Evolutionary conservation across 2,888 invertebrate genomes (phyloP).

Genomic region (Cremastobaeus sp.): DNA sequence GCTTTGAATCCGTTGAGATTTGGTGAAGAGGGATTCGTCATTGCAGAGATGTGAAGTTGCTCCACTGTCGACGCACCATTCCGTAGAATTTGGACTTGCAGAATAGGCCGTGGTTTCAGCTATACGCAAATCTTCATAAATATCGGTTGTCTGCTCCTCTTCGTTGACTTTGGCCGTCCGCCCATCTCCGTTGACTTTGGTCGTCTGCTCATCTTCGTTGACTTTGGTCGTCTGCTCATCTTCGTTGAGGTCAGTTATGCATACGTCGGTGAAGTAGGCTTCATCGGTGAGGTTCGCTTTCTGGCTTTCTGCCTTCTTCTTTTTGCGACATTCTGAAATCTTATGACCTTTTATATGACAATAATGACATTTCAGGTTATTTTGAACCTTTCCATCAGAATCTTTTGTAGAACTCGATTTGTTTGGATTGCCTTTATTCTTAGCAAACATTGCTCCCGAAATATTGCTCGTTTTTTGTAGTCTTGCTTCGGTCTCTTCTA

Average conservation of each 20-base stretch:
- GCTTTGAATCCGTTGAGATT: background rate
- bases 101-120: too few relatives aligned
- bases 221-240: background rate
- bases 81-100: too few relatives aligned
- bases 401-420: too few relatives aligned
- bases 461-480: background rate
- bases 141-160: too few relatives aligned
- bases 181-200: background rate
- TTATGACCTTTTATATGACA: constrained; percentile 4
- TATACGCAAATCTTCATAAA: too few relatives aligned
- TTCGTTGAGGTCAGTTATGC: too few relatives aligned
- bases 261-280: background rate
- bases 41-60: background rate
- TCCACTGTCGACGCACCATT: constrained; percentile 5
- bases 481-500: background rate
- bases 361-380: constrained; percentile 3
- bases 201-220: background rate
- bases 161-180: too few relatives aligned
- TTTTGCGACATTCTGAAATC: background rate
- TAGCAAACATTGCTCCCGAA: too few relatives aligned
- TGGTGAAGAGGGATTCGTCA: background rate
- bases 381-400: too few relatives aligned
- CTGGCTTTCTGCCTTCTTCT: background rate
- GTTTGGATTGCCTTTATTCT: too few relatives aligned
- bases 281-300: constrained; percentile 1